These are phyloP conservation scores for Leucopternis melanops DNA, from an alignment of 2,113 vertebrate genomes.

Conservation along the genomic window DNA sequence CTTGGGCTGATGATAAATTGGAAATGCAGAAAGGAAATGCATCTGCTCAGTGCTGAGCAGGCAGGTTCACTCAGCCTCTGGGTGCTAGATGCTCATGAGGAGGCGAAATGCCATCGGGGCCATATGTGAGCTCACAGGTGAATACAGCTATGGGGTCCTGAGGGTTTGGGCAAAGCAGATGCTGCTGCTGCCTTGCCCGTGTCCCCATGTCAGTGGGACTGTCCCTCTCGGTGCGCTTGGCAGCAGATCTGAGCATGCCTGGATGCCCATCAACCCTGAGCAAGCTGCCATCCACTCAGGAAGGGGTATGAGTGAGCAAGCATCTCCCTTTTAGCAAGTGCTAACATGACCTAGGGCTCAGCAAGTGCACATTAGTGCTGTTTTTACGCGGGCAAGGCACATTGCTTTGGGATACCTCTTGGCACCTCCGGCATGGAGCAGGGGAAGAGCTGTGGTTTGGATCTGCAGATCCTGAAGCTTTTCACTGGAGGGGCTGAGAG, in stretches of 20 bases:
- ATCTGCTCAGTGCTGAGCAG: neutral
- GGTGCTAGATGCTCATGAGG: neutral
- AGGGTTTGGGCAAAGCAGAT: neutral
- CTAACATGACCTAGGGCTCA: neutral
- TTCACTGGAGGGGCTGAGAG: neutral
- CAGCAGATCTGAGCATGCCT: neutral
- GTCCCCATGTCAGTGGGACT: neutral
- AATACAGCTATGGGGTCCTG: neutral
- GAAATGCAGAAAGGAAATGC: neutral
- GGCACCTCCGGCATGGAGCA: fast-evolving
- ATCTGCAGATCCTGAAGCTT: neutral
- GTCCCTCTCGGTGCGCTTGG: fast-evolving
- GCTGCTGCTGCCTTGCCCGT: neutral
- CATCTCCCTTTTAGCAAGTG: neutral
- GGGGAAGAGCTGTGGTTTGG: neutral
- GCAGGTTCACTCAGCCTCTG: neutral
- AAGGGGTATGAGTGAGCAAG: fast-evolving
- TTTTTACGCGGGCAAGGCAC: fast-evolving
- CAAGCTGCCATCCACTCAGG: fast-evolving
- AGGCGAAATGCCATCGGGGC: neutral
- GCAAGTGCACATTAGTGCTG: fast-evolving
- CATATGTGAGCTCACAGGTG: fast-evolving
- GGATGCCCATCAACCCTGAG: neutral
- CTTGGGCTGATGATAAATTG: neutral
- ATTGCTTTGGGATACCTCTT: neutral